Base-by-base conservation (phyloP, 2,113 vertebrate species). In the Rallus limicola region DNA sequence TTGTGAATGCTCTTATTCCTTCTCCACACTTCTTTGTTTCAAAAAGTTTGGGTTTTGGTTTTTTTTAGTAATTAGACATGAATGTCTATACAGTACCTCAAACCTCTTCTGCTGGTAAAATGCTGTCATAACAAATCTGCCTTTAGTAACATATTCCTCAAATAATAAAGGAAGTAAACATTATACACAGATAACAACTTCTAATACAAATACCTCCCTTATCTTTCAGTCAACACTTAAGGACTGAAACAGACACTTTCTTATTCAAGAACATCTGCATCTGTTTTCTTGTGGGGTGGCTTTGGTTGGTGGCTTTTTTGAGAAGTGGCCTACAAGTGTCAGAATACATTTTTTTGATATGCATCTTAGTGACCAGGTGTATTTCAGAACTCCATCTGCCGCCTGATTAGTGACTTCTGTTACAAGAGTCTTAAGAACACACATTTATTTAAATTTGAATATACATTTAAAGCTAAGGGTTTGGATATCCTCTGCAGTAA, bases 121-220 rank as follows among this genome's bases (percentile, higher is more conserved):
- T 0, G 0, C 12, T 38, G 6, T 31, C 60, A 10, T 42, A 82
- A 63, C 5, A 67, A 76, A 56, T 24, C 60, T 0, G 2, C 9
- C 24, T 38, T 69, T 18, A 70, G 5, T 13, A 78, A 70, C 8
- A 56, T 10, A 59, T 33, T 62, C 9, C 23, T 84, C 80, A 59
- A 33, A 34, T 53, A 56, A 62, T 60, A 75, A 68, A 81, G 10
- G 14, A 53, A 29, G 7, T n/a, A 59, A 70, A 13, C 2, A 4
- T 40, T n/a, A 67, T 0, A 1, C n/a, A 74, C 1, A 67, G 5
- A 34, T 26, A 95, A 20, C 15, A 62, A 71, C 3, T 38, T 50
- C 16, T 34, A 60, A 68, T 10, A 68, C 5, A 93, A 92, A 29
- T 17, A 72, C 21, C 11, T 36, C 18, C 11, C 24, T 53, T 50